Conservation (phyloP, 2,888 invertebrate species). For the Matsumyia berberina region DNA sequence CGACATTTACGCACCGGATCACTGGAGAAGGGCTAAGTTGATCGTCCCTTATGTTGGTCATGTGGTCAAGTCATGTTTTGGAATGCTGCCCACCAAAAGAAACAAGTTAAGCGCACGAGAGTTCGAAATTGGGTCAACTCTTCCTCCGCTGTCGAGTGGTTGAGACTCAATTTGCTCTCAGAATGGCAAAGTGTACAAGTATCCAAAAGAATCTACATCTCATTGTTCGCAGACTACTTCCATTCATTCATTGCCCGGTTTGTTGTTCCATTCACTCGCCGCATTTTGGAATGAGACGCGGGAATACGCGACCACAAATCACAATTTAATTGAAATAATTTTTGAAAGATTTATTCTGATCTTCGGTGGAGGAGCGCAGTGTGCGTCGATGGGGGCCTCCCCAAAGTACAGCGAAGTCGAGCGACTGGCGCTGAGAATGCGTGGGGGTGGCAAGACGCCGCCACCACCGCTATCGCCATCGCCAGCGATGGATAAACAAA, state of each 20-base stretch:
- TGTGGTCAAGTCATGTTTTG: conserved; percentile 24
- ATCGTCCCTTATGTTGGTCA: conserved; percentile 59
- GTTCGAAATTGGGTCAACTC: conserved; percentile 58
- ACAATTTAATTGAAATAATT: conserved; percentile 74
- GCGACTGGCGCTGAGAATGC: conserved; percentile 28
- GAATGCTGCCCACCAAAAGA: conserved; percentile 43
- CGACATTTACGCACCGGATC: not conserved
- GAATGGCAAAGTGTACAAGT: conserved; percentile 48
- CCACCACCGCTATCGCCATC: conserved; percentile 24
- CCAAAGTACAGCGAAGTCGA: conserved; percentile 14
- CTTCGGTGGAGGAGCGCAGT: not conserved
- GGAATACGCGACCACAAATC: conserved; percentile 53
- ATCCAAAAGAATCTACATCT: conserved; percentile 32
- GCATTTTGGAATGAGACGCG: conserved; percentile 11
- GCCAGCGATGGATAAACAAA: conserved; percentile 53
- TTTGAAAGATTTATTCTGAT: conserved; percentile 70
- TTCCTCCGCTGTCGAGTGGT: conserved; percentile 33
- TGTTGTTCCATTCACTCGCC: conserved; percentile 33
- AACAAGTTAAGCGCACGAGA: conserved; percentile 50
- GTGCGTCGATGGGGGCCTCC: conserved; percentile 27
- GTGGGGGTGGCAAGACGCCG: conserved; percentile 53
- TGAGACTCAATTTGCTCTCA: conserved; percentile 59
- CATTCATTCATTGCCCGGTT: conserved; percentile 41
- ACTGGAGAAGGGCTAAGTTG: conserved; percentile 24
- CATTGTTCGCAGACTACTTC: conserved; percentile 30